phyloP scores from a whole-genome alignment of 2,797 vertebrate species.

The Melanotaenia pygmaea region DNA sequence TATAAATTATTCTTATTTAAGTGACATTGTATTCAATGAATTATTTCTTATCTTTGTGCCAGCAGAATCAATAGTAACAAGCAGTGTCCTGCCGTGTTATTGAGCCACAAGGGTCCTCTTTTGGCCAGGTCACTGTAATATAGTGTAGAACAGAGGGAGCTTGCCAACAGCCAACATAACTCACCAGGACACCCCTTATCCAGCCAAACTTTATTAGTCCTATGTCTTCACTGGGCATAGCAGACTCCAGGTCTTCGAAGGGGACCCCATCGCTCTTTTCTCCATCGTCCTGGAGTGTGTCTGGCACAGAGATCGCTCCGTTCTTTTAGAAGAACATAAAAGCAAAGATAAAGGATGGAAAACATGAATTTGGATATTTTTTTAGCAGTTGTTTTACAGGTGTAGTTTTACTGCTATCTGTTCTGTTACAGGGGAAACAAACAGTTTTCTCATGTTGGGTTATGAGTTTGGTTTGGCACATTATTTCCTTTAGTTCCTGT shows the following conservation, averaged over 20 bases:
- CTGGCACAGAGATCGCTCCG: constrained; percentile 70
- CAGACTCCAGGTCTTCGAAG: constrained; percentile 85
- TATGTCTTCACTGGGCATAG: constrained; percentile 70
- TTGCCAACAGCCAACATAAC: constrained; percentile 54
- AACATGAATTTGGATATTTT: background rate
- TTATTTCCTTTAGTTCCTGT: background rate
- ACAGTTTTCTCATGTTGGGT: background rate
- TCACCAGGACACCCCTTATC: constrained; percentile 98
- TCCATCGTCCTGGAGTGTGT: constrained; percentile 81
- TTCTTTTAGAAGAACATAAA: constrained; percentile 59
- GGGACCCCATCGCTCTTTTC: constrained; percentile 83
- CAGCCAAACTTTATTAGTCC: constrained; percentile 93
- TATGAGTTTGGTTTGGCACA: background rate
- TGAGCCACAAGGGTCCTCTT: background rate
- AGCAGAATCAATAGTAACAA: background rate
- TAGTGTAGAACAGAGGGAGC: constrained; percentile 27
- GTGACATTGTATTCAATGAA: background rate
- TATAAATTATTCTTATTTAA: background rate
- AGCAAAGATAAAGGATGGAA: background rate
- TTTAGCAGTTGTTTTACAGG: background rate
- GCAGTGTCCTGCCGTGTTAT: constrained; percentile 8
- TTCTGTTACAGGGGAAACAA: background rate
- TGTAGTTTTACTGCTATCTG: background rate
- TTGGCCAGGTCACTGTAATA: constrained; percentile 18
- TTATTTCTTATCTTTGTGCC: background rate